Evolutionary conservation across 92 coral and sea anemone genomes (phyloP), one percentile per base, ranked within the genome.

Genomic region (Plumapathes pennacea): DNA sequence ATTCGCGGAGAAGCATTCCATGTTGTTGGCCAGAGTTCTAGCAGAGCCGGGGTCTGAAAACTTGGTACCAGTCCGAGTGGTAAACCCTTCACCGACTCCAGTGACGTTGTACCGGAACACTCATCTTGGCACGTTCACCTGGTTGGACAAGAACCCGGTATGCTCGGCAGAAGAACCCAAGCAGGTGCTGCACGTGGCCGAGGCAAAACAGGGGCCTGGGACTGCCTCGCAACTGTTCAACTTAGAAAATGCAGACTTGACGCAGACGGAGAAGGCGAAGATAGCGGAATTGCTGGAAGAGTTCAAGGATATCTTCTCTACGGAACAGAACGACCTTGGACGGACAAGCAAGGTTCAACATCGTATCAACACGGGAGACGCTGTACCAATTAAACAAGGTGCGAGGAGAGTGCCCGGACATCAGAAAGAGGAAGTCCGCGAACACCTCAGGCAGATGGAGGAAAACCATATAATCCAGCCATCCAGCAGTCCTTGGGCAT

Each of bases 101-200:
- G 82, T 74, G 68, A 66, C 60, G 52, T 60, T 66, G 52, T 65
- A 77, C 60, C 38, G 60, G 58, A 54, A 51, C 43, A 74, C 59
- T 42, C 46, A 46, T 0, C 37, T 34, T 54, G 60, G 54, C 28
- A 28, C 57, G 23, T 32, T 40, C 36, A 19, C 36, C 33, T n/a
- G 6, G 30, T 23, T 44, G 26, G 67, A 60, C 27, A 19, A 62
- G 30, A 47, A 47, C 21, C n/a, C n/a, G n/a, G n/a, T n/a, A n/a
- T n/a, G n/a, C n/a, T n/a, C 50, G 4, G 12, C 25, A 10, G 7
- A 56, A 19, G n/a, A 5, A 15, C n/a, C 13, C 28, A 18, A 49
- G 28, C 20, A 28, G n/a, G 27, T 20, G 41, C 40, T 8, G 40
- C 40, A 8, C n/a, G 40, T n/a, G n/a, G 8, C 40, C 40, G n/a